Percentiles rank a stretch among this genome's conserved stretches.
phyloP scores from a whole-genome alignment of 2,888 invertebrate species.

The Sisyra nigra region DNA sequence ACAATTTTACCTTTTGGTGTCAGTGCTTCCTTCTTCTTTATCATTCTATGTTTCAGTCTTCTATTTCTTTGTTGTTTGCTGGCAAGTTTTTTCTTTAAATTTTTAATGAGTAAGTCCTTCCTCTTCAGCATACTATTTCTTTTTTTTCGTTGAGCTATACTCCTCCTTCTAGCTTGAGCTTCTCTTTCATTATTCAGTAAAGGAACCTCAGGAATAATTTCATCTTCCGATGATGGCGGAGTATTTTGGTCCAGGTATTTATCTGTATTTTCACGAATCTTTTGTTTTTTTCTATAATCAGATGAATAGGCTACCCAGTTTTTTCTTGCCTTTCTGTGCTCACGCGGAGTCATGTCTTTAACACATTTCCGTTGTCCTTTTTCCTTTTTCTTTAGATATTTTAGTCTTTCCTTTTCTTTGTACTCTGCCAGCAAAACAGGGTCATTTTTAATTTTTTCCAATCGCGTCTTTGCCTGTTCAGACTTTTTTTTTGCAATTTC shows the following conservation, averaged over 20 bases:
- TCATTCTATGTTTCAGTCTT: conserved; percentile 8
- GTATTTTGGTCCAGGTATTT: conserved; percentile 10
- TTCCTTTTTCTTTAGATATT: no score
- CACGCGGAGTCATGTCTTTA: no score
- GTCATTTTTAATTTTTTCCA: no score
- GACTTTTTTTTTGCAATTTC: no score
- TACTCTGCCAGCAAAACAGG: no score
- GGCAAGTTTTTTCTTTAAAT: conserved; percentile 10
- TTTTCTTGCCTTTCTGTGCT: no score
- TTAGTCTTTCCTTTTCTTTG: no score
- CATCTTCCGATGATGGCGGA: conserved; percentile 10
- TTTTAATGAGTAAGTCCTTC: conserved; percentile 9
- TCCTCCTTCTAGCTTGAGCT: conserved; percentile 10
- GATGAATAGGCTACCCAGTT: no score
- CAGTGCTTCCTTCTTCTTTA: conserved; percentile 3
- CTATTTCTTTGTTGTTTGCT: conserved; percentile 8
- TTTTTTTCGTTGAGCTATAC: conserved; percentile 10
- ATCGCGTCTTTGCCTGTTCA: no score
- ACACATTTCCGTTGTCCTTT: no score
- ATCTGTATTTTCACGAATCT: conserved; percentile 5
- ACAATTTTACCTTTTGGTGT: conserved; percentile 6
- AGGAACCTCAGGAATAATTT: conserved; percentile 9
- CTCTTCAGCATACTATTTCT: conserved; percentile 10
- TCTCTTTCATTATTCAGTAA: conserved; percentile 8
- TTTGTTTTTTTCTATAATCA: conserved; percentile 9